Conservation (phyloP, 35 echinoderm and acorn worm genomes). For the Lytechinus pictus region DNA sequence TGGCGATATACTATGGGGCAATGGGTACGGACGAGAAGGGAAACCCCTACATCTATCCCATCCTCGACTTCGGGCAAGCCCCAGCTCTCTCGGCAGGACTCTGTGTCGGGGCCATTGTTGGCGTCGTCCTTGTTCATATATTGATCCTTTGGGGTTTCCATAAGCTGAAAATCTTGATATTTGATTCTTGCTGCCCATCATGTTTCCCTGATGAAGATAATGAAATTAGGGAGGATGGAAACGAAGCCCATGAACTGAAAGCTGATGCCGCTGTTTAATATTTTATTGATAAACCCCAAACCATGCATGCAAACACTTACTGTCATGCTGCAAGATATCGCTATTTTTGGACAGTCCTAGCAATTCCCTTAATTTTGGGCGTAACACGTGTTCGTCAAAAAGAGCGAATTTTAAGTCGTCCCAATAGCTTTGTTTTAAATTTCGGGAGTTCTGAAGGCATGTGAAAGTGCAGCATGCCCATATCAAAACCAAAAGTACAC, state of each 20-base stretch:
- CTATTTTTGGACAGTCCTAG: too few relatives aligned
- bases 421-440: too few relatives aligned
- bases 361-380: too few relatives aligned
- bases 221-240: background rate
- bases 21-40: constrained; percentile 49
- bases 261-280: background rate
- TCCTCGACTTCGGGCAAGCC: background rate
- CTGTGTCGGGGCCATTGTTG: background rate
- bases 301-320: background rate
- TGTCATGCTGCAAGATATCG: background rate
- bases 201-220: background rate
- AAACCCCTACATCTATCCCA: constrained; percentile 39
- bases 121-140: background rate
- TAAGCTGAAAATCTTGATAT: constrained; percentile 35
- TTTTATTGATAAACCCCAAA: background rate
- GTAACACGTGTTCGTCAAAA: too few relatives aligned
- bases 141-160: constrained; percentile 44
- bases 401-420: too few relatives aligned
- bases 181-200: constrained; percentile 16
- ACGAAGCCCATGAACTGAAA: background rate
- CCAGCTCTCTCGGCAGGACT: background rate
- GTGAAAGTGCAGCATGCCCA: too few relatives aligned
- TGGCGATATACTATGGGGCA: constrained; percentile 57
- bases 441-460: too few relatives aligned
- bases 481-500: too few relatives aligned